Evolutionary conservation across 2,888 invertebrate genomes (phyloP).

Genomic region (Eupithecia insigniata): DNA sequence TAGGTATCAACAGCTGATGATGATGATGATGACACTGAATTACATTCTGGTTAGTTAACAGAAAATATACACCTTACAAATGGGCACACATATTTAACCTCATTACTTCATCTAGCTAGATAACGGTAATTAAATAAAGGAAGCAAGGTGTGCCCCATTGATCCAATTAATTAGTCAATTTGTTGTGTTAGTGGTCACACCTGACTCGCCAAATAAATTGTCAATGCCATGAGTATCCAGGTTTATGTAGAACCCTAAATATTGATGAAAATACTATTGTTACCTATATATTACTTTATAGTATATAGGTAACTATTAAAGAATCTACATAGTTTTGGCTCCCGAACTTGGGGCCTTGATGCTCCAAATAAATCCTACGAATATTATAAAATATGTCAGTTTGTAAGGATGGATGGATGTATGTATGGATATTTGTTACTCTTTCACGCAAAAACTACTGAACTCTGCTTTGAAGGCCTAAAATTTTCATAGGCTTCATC

Average conservation of each 20-base stretch:
- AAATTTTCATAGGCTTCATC: no score
- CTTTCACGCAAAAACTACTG: no score
- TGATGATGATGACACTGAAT: neutral
- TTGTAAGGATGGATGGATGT: no score
- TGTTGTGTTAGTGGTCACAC: slow-evolving; percentile 32
- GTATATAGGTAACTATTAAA: no score
- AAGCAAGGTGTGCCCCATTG: slow-evolving; percentile 41
- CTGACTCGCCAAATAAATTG: slow-evolving; percentile 18
- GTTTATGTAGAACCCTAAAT: neutral
- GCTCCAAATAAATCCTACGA: no score
- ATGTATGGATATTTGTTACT: no score
- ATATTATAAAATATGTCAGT: no score
- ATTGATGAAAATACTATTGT: neutral
- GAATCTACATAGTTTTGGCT: no score
- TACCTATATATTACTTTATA: neutral
- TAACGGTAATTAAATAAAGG: slow-evolving; percentile 24
- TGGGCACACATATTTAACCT: neutral
- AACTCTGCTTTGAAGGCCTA: no score
- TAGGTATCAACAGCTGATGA: neutral
- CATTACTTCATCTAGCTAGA: slow-evolving; percentile 12
- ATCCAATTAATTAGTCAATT: slow-evolving; percentile 45
- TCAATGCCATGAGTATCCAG: slow-evolving; percentile 1
- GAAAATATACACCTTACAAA: slow-evolving; percentile 3
- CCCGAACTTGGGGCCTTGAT: neutral
- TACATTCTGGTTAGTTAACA: neutral